Evolutionary conservation across 2,888 invertebrate genomes (phyloP).

Genomic region (Eurytoma adleriae): DNA sequence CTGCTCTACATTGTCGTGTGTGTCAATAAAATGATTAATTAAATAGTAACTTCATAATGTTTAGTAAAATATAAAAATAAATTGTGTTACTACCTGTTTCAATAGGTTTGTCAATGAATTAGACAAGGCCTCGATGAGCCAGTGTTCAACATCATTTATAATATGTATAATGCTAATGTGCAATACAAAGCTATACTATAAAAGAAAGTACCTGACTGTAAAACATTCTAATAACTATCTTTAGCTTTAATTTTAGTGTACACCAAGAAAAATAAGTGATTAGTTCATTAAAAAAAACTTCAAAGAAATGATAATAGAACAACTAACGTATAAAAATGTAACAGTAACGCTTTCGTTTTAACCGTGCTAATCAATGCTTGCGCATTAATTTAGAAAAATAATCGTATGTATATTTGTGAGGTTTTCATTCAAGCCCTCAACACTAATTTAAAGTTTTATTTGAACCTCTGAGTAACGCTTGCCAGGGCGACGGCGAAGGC

Average conservation of each 20-base stretch:
- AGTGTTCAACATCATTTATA: slow-evolving; percentile 18
- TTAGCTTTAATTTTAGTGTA: slow-evolving; percentile 1
- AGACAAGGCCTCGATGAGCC: slow-evolving; percentile 35
- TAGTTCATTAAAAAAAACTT: not conserved
- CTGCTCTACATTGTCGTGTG: not conserved
- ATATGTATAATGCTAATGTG: slow-evolving; percentile 25
- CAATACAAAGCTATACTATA: slow-evolving; percentile 9
- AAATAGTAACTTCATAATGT: slow-evolving; percentile 3
- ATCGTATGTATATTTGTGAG: slow-evolving; percentile 30
- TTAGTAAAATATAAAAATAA: slow-evolving; percentile 53
- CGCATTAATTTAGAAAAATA: slow-evolving; percentile 56
- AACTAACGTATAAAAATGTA: slow-evolving; percentile 38
- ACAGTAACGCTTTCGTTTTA: slow-evolving; percentile 9
- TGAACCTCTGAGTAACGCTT: slow-evolving; percentile 95
- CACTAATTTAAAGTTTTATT: slow-evolving; percentile 77
- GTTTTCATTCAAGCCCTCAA: slow-evolving; percentile 34
- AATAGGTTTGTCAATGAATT: slow-evolving; percentile 40
- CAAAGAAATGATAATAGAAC: not conserved
- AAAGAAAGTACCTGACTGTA: slow-evolving; percentile 32
- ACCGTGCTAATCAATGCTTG: slow-evolving; percentile 11
- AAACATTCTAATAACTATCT: slow-evolving; percentile 18
- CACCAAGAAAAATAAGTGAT: slow-evolving; percentile 46
- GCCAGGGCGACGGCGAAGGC: slow-evolving; percentile 99
- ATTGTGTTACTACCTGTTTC: slow-evolving; percentile 49
- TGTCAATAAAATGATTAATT: not conserved